Evolutionary conservation across 2,113 vertebrate species (phyloP).

Genomic region (Centropus unirufus): DNA sequence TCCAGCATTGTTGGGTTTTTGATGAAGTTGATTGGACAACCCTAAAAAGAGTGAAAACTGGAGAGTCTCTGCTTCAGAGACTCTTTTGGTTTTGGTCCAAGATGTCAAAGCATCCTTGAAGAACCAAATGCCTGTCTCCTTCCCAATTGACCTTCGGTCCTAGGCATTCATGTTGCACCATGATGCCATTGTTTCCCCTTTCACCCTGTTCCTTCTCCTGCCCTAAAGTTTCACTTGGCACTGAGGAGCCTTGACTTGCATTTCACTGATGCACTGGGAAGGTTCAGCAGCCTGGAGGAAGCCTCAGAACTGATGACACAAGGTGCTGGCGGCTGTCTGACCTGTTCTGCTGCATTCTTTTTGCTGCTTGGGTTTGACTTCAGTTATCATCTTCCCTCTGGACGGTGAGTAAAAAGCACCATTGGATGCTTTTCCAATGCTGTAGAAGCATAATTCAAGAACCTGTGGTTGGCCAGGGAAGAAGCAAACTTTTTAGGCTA

Average conservation of each 20-base stretch:
- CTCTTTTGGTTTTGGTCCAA: not conserved
- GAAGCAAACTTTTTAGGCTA: not conserved
- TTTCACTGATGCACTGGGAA: not conserved
- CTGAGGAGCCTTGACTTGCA: not conserved
- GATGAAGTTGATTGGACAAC: not conserved
- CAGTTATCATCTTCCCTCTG: not conserved
- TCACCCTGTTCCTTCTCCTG: not conserved
- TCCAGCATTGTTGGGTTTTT: not conserved
- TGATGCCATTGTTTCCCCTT: not conserved
- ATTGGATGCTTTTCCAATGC: not conserved
- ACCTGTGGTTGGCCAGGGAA: not conserved
- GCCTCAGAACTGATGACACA: not conserved
- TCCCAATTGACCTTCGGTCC: not conserved
- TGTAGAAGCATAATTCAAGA: not conserved
- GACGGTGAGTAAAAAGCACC: not conserved
- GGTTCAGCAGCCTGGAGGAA: not conserved
- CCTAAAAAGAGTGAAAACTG: not conserved
- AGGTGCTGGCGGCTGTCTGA: not conserved
- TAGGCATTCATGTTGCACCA: not conserved
- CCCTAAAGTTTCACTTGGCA: not conserved
- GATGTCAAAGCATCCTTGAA: not conserved
- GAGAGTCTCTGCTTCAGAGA: not conserved
- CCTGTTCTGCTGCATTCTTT: slow-evolving; percentile 30
- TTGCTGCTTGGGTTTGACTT: not conserved
- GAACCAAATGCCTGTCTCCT: not conserved